Evolutionary conservation across 1,140 invertebrate species (phyloP), one percentile per base, ranked within the genome.

Genomic region (Drosophila obscura): DNA sequence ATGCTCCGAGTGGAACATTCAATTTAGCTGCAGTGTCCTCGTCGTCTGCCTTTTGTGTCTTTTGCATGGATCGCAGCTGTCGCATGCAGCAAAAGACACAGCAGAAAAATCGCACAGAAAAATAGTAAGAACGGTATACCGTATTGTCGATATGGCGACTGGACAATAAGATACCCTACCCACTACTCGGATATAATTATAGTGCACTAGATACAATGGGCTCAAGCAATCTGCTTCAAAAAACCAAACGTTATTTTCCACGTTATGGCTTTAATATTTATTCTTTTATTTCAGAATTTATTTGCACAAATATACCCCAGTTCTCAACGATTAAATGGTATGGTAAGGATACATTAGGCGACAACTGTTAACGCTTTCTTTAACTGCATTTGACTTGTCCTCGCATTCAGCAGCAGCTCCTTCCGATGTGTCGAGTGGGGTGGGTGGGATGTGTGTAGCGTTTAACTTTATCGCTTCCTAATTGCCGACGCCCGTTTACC

Each of bases 381-480:
- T 69, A 67, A 73, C 68, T 79, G 73, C 77, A 74, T 76, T 67
- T 80, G 73, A 76, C 77, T 61, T 63, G 73, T 62, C 52, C 52
- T 58, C 56, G 26, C 31, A 35, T 11, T 35, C 22, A 24, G 22
- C 31, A 35, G 31, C 31, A 35, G 31, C 31, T 11, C 31, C 31
- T 35, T 35, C 9, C 3, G 9, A 35, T 35, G 31, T 60, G n/a
- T 15, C 8, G 4, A 13, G 16, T 13, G 51, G 1, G 7, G 7
- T 8, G 28, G 6, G 28, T 1, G 7, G 7, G 2, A 8, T 62
- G 65, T 76, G 72, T 57, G 45, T 5, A 66, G 72, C 65, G 67
- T 67, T 77, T 77, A 68, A 80, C 76, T 76, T 88, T 68, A 83
- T 89, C 80, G 79, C 67, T 80, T 80, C 80, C 84, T 88, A 88